Evolutionary conservation across 2,888 invertebrate genomes (phyloP).

Genomic region (Aporophyla nigra): DNA sequence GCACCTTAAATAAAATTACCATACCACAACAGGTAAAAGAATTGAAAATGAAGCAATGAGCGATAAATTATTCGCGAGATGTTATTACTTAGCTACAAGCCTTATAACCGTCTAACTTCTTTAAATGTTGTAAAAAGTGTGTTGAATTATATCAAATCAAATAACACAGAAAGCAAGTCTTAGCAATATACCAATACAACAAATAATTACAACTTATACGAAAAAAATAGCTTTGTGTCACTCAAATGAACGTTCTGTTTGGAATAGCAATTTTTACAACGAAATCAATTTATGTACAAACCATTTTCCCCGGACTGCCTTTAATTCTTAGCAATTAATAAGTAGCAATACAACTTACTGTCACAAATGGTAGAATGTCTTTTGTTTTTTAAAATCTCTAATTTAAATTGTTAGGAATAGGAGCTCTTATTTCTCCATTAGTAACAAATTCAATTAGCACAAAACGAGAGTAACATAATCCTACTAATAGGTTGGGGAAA

Average conservation of each 20-base stretch:
- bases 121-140: background rate
- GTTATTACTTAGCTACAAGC: no score
- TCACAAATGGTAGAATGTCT: conserved; percentile 15
- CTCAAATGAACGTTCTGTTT: conserved; percentile 27
- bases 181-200: background rate
- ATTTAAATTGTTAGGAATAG: background rate
- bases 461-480: no score
- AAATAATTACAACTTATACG: background rate
- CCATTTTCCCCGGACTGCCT: conserved; percentile 1
- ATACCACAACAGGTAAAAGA: no score
- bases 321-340: conserved; percentile 9
- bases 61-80: no score
- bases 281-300: conserved; percentile 32
- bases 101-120: background rate
- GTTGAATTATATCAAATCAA: background rate
- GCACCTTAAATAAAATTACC: no score
- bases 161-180: background rate
- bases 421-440: background rate
- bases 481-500: no score
- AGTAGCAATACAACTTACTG: conserved; percentile 9
- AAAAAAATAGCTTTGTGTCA: conserved; percentile 33
- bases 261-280: conserved; percentile 22
- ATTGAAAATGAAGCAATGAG: no score
- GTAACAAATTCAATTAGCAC: conserved; percentile 31
- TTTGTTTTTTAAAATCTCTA: background rate